Percentiles rank a stretch among this genome's conserved stretches.
Conservation (phyloP, 2,888 invertebrate genomes). For the Autographa gamma region DNA sequence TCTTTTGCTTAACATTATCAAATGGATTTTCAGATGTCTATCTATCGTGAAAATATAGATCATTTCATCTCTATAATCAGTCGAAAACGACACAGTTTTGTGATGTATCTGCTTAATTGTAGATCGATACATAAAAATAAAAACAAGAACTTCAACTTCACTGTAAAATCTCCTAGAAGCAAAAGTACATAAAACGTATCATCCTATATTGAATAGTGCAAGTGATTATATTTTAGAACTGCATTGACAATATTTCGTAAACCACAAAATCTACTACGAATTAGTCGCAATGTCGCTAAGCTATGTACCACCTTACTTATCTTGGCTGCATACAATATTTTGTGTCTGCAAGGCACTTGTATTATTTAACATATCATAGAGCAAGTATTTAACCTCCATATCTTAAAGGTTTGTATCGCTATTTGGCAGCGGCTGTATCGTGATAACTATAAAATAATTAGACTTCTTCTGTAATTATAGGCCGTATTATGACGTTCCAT, state of each 20-base stretch:
- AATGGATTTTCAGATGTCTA: too few relatives aligned
- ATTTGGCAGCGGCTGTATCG: constrained; percentile 10
- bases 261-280: background rate
- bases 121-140: too few relatives aligned
- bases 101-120: too few relatives aligned
- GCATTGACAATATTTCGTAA: background rate
- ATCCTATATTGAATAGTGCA: constrained; percentile 3
- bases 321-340: constrained; percentile 2
- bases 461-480: constrained; percentile 14
- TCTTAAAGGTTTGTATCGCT: constrained; percentile 13
- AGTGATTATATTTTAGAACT: background rate
- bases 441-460: constrained; percentile 27
- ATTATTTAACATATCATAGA: constrained; percentile 37
- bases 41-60: too few relatives aligned
- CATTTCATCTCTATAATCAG: too few relatives aligned
- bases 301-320: background rate
- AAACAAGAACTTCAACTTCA: too few relatives aligned
- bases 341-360: constrained; percentile 5
- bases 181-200: background rate
- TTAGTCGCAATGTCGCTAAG: background rate
- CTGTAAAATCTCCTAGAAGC: too few relatives aligned
- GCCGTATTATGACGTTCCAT: constrained; percentile 1
- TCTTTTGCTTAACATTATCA: too few relatives aligned
- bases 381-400: constrained; percentile 15
- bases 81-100: too few relatives aligned